These are phyloP conservation scores for Pseudonaja textilis DNA, from an alignment of 2,113 vertebrate species.

Conservation along the genomic window DNA sequence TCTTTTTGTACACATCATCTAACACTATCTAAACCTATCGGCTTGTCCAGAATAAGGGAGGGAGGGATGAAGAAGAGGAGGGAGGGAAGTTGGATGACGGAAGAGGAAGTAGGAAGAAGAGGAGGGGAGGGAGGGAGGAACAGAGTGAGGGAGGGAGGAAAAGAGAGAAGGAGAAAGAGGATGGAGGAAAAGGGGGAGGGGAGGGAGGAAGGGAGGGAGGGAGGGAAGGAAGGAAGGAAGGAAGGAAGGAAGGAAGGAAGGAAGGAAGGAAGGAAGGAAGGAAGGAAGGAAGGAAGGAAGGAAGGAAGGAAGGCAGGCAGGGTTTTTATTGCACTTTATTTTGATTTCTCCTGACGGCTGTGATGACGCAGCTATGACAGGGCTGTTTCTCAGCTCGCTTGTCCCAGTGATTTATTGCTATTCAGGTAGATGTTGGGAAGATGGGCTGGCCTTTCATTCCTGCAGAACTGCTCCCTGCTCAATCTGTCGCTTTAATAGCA, in stretches of 20 bases:
- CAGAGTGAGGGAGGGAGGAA: neutral
- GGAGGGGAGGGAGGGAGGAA: no score
- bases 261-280: no score
- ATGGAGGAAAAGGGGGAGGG: neutral
- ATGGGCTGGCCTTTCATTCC: conserved; percentile 32
- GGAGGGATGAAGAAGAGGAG: neutral
- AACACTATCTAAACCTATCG: neutral
- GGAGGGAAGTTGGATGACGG: no score
- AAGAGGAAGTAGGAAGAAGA: neutral
- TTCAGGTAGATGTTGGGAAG: neutral
- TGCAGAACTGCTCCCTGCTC: conserved; percentile 7
- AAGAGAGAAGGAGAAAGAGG: neutral
- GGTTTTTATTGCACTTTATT: neutral
- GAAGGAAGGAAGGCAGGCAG: neutral
- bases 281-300: neutral
- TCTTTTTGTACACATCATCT: neutral
- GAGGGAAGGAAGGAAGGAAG: no score
- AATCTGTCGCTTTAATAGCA: neutral
- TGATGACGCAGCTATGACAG: neutral
- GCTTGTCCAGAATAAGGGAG: neutral
- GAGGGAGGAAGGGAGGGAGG: no score
- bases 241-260: no score
- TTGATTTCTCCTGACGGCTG: neutral
- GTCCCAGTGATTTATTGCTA: neutral
- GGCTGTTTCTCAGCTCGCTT: neutral